Percentiles rank a stretch among this genome's conserved stretches.
These are phyloP conservation scores for Tautogolabrus adspersus DNA, from an alignment of 2,113 vertebrate genomes.

Conservation along the genomic window DNA sequence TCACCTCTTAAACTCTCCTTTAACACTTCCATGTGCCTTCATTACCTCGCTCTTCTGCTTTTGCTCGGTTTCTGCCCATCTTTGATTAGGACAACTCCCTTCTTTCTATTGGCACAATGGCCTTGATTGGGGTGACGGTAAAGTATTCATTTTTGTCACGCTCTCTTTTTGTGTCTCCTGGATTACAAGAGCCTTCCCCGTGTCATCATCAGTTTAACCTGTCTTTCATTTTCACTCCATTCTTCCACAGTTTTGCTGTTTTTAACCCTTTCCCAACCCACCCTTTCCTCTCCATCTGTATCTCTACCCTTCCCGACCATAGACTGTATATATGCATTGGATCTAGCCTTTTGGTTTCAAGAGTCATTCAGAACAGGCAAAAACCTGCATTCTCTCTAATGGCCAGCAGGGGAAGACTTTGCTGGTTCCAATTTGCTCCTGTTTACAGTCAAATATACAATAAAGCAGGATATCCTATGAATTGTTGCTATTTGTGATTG, in stretches of 20 bases:
- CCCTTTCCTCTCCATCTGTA: no score
- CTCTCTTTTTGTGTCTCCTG: slow-evolving; percentile 9
- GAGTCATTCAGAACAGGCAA: no score
- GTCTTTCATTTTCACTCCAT: slow-evolving; percentile 15
- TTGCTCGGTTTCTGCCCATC: slow-evolving; percentile 21
- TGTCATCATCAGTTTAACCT: neutral
- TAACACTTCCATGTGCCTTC: slow-evolving; percentile 21
- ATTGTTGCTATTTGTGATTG: no score
- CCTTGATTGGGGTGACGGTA: slow-evolving; percentile 49
- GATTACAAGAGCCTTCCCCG: slow-evolving; percentile 11
- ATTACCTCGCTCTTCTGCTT: slow-evolving; percentile 27
- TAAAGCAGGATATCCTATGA: no score
- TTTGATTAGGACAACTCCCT: slow-evolving; percentile 42
- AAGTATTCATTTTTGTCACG: neutral
- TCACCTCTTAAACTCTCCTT: slow-evolving; percentile 23
- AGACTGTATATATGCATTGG: no score
- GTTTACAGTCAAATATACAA: no score
- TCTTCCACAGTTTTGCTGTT: neutral
- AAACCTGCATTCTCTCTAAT: no score
- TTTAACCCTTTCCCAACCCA: no score
- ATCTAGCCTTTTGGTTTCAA: no score
- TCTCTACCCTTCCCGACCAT: no score
- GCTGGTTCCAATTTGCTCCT: no score
- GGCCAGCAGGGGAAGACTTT: no score
- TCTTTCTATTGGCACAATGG: slow-evolving; percentile 35